Percentiles rank a stretch among this genome's conserved stretches.
Evolutionary conservation across 2,113 vertebrate genomes (phyloP).

Genomic region (Heterotilapia buettikoferi): DNA sequence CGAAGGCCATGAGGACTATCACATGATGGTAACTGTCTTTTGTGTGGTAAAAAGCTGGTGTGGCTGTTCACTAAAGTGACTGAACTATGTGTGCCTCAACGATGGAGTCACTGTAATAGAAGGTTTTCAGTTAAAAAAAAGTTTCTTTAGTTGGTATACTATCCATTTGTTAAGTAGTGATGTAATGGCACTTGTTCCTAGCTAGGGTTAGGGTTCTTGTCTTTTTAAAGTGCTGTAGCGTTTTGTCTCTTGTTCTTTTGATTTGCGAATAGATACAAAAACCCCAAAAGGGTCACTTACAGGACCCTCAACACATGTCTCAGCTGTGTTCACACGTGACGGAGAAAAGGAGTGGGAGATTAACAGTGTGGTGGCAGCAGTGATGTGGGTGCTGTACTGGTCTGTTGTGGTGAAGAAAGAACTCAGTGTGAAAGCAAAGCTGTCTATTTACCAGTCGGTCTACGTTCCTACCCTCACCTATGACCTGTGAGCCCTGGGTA

Average conservation of each 20-base stretch:
- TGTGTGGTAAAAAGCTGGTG: not conserved
- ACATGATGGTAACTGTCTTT: conserved; percentile 88
- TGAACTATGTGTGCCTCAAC: not conserved
- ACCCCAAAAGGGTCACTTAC: not conserved
- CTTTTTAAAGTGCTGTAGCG: not conserved
- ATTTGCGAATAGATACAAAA: not conserved
- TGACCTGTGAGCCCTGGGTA: not conserved
- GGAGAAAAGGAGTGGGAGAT: not conserved
- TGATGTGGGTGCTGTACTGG: not conserved
- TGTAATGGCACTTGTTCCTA: not conserved
- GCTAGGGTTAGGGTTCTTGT: not conserved
- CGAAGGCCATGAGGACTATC: conserved; percentile 96
- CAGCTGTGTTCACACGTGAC: not conserved
- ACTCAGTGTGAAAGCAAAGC: not conserved
- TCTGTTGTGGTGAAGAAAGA: not conserved
- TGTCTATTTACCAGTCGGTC: not conserved
- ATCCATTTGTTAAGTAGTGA: not conserved
- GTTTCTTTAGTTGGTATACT: not conserved
- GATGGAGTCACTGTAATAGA: not conserved
- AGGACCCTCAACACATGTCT: not conserved
- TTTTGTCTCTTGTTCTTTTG: not conserved
- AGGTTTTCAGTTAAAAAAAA: not conserved
- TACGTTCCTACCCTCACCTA: not conserved
- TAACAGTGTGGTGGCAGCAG: not conserved
- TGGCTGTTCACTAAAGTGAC: not conserved